These are phyloP conservation scores for Macrotrachela quadricornifera DNA, from an alignment of 1,140 invertebrate genomes.

Conservation along the genomic window DNA sequence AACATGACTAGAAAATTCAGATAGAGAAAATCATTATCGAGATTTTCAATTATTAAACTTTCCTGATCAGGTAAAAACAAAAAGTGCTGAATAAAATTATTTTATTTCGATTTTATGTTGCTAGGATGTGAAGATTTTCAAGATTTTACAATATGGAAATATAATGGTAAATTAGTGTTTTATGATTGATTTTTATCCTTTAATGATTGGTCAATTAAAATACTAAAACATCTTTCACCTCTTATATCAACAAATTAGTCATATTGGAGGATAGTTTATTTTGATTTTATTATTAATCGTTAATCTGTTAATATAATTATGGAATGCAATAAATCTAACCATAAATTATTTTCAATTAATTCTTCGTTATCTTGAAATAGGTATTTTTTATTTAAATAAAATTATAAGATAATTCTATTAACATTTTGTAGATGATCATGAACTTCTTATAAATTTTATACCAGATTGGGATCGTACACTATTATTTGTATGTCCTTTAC, in stretches of 20 bases:
- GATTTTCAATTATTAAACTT: constrained; percentile 50
- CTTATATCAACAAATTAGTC: constrained; percentile 46
- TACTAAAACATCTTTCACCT: constrained; percentile 43
- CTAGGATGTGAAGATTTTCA: constrained; percentile 57
- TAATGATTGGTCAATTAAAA: constrained; percentile 47
- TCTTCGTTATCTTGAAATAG: constrained; percentile 45
- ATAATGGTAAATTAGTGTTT: constrained; percentile 42
- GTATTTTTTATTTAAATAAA: constrained; percentile 11
- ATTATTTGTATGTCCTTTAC: constrained; percentile 51
- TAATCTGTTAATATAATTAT: constrained; percentile 34
- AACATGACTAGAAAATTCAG: constrained; percentile 66
- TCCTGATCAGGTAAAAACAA: constrained; percentile 43
- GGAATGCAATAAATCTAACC: constrained; percentile 51
- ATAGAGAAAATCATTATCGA: constrained; percentile 52
- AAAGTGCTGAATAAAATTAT: not conserved
- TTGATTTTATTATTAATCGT: not conserved
- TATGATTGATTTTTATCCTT: constrained; percentile 48
- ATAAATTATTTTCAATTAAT: constrained; percentile 58
- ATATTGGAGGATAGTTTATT: constrained; percentile 39
- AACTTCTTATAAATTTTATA: constrained; percentile 64
- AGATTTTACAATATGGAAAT: constrained; percentile 48
- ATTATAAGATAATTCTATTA: not conserved
- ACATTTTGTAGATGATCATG: constrained; percentile 24
- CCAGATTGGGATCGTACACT: constrained; percentile 68
- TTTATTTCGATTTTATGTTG: too few species aligned